Base-by-base conservation (phyloP, 2,888 invertebrate species). In the Leucozona laternaria region DNA sequence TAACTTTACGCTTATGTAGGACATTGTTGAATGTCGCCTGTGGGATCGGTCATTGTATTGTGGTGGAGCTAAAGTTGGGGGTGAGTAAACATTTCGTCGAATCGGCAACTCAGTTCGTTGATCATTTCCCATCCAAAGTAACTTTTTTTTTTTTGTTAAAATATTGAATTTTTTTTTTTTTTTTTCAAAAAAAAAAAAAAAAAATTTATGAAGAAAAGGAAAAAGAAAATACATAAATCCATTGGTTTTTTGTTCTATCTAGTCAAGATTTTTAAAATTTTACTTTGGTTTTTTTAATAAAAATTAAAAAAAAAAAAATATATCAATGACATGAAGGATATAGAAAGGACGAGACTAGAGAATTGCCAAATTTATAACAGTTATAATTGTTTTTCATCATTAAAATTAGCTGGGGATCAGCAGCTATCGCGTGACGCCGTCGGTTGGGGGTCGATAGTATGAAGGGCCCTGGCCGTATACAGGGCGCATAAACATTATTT, bases 1-100 rank as follows among this genome's bases (percentile, higher is more conserved):
- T 79, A 88, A 89, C 90, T 90, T 92, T 92, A 92, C 92, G 91
- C 92, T 92, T 90, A 91, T 89, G 88, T 92, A 92, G 79, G 92
- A 92, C 89, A 92, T 90, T 88, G 92, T 91, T 88, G 92, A 92
- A 89, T 92, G 92, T 79, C 92, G 90, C 76, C 92, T 91, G 88
- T 90, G 89, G 62, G 84, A 79, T 78, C 89, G 88, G 83, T 82
- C 90, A 87, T 90, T 89, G 48, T 91, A 89, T 75, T 90, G 88
- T 34, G 88, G 88, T 75, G 91, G 89, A 62, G 91, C 90, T 78
- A 90, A 90, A 88, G 90, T 91, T 86, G 91, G 88, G 53, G 92
- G 91, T 83, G 91, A 91, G 85, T 92, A 92, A 85, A 92, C 90
- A 83, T 91, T 90, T 79, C 91, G 89, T 89, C 79, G 90, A 81